phyloP scores from a whole-genome alignment of 2,888 invertebrate species.

The Stictocephala bisonia region DNA sequence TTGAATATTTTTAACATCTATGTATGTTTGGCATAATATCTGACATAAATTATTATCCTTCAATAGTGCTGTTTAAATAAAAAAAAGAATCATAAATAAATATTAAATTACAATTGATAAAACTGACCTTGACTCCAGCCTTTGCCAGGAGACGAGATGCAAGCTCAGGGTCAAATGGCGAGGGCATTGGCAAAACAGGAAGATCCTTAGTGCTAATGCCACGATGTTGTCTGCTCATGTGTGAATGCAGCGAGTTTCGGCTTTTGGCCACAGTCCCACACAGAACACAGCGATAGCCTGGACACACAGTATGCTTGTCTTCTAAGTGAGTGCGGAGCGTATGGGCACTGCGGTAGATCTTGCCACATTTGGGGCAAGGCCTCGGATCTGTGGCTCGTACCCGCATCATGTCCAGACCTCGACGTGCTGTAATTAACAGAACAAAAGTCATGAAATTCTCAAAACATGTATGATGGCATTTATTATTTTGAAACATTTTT shows the following conservation, averaged over 20 bases:
- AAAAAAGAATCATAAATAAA: background rate
- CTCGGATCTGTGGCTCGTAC: slow-evolving; percentile 92
- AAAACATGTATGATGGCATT: background rate
- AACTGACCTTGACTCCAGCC: slow-evolving; percentile 86
- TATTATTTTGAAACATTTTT: slow-evolving; percentile 35
- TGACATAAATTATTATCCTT: no score
- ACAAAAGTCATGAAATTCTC: background rate
- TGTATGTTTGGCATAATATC: no score
- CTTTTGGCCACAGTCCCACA: slow-evolving; percentile 95
- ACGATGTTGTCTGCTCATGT: slow-evolving; percentile 93
- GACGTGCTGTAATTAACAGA: slow-evolving; percentile 67
- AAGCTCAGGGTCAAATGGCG: slow-evolving; percentile 89
- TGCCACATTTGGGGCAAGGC: slow-evolving; percentile 93
- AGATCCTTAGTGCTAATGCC: slow-evolving; percentile 94
- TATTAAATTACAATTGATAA: background rate
- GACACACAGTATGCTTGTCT: slow-evolving; percentile 93
- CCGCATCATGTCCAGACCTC: slow-evolving; percentile 85
- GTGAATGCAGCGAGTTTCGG: slow-evolving; percentile 90
- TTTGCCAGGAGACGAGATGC: slow-evolving; percentile 84
- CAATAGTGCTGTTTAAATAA: no score
- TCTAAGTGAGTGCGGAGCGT: slow-evolving; percentile 91
- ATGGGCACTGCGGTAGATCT: slow-evolving; percentile 92
- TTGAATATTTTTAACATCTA: no score
- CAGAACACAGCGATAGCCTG: slow-evolving; percentile 90
- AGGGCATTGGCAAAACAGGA: slow-evolving; percentile 92